Percentiles rank a stretch among this genome's conserved stretches.
Conservation (phyloP, 2,888 invertebrate genomes). For the Cryptophagus acutangulus region DNA sequence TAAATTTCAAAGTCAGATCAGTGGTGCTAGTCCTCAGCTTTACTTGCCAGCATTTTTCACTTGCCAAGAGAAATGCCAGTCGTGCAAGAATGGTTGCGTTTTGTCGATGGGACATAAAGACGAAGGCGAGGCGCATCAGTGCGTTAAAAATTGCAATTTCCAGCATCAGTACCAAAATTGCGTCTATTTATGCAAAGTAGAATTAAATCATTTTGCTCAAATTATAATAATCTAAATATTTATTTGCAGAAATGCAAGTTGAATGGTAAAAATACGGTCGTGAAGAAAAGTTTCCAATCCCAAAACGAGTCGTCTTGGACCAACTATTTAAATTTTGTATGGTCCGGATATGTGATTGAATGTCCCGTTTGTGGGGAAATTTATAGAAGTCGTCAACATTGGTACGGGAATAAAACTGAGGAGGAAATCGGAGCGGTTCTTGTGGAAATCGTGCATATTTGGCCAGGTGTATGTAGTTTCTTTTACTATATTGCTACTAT, state of each 20-base stretch:
- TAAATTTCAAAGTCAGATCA: constrained; percentile 67
- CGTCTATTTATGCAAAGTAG: constrained; percentile 58
- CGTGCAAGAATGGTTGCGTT: constrained; percentile 61
- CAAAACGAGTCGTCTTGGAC: constrained; percentile 56
- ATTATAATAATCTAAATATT: too few relatives aligned
- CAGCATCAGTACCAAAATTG: constrained; percentile 72
- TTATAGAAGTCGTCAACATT: constrained; percentile 68
- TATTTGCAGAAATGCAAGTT: constrained; percentile 42
- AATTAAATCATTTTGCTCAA: background rate
- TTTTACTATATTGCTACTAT: constrained; percentile 5
- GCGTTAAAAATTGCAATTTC: constrained; percentile 53
- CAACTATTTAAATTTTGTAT: constrained; percentile 67
- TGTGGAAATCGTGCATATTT: constrained; percentile 64
- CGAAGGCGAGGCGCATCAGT: constrained; percentile 57
- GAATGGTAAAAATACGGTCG: constrained; percentile 52
- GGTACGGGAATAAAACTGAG: constrained; percentile 75
- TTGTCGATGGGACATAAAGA: constrained; percentile 63
- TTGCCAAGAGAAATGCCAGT: constrained; percentile 65
- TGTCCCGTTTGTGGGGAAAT: constrained; percentile 71
- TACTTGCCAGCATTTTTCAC: constrained; percentile 79
- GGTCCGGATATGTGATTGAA: constrained; percentile 74
- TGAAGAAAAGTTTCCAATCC: constrained; percentile 52
- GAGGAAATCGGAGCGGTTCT: constrained; percentile 64
- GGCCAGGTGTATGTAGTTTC: constrained; percentile 54
- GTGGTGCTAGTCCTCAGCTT: constrained; percentile 56